Conservation (phyloP, 2,888 invertebrate genomes). For the Hofmannophila pseudospretella region DNA sequence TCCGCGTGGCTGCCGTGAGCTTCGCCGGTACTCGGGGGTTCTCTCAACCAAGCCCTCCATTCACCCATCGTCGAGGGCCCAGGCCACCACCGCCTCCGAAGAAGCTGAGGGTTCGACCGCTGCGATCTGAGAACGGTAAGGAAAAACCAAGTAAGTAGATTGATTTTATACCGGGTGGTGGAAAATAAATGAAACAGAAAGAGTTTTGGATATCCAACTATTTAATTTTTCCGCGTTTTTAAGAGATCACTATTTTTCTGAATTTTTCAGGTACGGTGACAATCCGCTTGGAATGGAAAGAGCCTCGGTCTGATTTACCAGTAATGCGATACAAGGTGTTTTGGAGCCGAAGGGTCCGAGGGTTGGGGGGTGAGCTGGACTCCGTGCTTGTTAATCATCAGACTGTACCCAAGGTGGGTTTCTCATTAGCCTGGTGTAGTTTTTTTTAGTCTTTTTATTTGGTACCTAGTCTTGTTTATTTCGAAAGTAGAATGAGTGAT, state of each 20-base stretch:
- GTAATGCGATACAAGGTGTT: slow-evolving; percentile 83
- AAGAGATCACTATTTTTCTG: no score
- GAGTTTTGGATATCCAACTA: no score
- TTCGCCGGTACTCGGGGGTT: slow-evolving; percentile 84
- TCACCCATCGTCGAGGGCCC: slow-evolving; percentile 77
- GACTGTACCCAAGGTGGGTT: slow-evolving; percentile 77
- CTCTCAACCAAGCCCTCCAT: slow-evolving; percentile 78
- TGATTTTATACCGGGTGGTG: neutral
- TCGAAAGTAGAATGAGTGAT: no score
- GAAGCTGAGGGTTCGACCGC: slow-evolving; percentile 75
- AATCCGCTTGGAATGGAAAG: slow-evolving; percentile 82
- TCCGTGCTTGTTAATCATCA: slow-evolving; percentile 81
- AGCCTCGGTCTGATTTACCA: slow-evolving; percentile 84
- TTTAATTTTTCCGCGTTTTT: no score
- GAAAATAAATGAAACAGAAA: no score
- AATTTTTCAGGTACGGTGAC: slow-evolving; percentile 68
- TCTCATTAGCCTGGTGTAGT: no score
- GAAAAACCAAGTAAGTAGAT: neutral
- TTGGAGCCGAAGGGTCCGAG: slow-evolving; percentile 84
- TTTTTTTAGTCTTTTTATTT: no score
- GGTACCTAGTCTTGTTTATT: no score
- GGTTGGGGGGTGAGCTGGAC: slow-evolving; percentile 75
- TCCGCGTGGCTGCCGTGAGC: slow-evolving; percentile 86
- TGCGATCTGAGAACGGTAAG: slow-evolving; percentile 59
- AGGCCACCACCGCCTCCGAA: slow-evolving; percentile 80